A percentile compares a stretch with the other conserved stretches of the same genome.
Evolutionary conservation across 2,113 vertebrate species (phyloP).

Genomic region (Phalacrocorax pelagicus): DNA sequence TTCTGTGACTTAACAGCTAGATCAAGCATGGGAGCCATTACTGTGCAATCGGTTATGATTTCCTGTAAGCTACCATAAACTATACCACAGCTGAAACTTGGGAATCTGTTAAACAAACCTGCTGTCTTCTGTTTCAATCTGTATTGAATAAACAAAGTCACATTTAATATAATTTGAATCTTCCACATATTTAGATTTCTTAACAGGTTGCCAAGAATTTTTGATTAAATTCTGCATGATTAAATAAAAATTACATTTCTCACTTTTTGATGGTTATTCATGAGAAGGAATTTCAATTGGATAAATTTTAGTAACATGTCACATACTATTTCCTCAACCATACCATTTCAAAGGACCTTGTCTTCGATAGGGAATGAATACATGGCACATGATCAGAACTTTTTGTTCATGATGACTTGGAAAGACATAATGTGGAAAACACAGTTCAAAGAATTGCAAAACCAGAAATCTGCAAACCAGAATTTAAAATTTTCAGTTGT

Average conservation of each 20-base stretch:
- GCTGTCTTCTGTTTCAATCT: not conserved
- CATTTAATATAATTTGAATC: not conserved
- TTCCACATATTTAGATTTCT: not conserved
- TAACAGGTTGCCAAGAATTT: not conserved
- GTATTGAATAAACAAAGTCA: not conserved
- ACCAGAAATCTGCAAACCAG: not conserved
- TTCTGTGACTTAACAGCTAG: not conserved
- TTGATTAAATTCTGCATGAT: not conserved
- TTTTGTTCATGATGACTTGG: conserved; percentile 27
- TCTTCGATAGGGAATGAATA: not conserved
- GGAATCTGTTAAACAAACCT: not conserved
- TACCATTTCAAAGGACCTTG: not conserved
- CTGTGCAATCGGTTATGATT: not conserved
- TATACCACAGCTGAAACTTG: not conserved
- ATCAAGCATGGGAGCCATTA: not conserved
- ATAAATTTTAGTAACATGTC: not conserved
- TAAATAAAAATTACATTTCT: not conserved
- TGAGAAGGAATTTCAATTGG: not conserved
- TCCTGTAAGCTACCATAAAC: not conserved
- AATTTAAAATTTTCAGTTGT: not conserved
- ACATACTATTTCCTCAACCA: not conserved
- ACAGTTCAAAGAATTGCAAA: conserved; percentile 6
- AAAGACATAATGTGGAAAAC: conserved; percentile 10
- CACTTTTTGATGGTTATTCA: not conserved
- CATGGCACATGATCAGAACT: conserved; percentile 3